phyloP scores from a whole-genome alignment of 2,888 invertebrate species.

The Eupithecia subfuscata region DNA sequence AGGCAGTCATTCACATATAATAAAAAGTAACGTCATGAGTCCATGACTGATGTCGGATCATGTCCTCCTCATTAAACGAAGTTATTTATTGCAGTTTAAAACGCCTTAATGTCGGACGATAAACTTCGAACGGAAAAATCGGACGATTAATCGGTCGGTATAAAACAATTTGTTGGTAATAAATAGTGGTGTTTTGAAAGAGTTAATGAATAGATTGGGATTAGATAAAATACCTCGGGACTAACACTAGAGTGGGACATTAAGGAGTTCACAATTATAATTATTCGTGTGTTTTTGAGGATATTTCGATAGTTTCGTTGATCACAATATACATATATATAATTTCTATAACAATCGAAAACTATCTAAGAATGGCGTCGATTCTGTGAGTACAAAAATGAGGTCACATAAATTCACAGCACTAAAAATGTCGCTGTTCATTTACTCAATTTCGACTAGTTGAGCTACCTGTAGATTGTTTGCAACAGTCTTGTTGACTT shows the following conservation, averaged over 20 bases:
- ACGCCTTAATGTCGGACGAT: constrained; percentile 72
- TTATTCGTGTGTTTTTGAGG: not conserved
- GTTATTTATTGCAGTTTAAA: constrained; percentile 82
- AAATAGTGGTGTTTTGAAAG: constrained; percentile 32
- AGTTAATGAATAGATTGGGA: constrained; percentile 31
- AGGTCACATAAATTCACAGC: not conserved
- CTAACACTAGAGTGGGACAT: not conserved
- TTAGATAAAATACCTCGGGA: constrained; percentile 18
- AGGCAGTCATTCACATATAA: constrained; percentile 77
- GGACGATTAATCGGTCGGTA: constrained; percentile 27
- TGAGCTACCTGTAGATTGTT: too few species aligned
- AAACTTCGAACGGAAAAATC: constrained; percentile 21
- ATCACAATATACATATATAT: too few species aligned
- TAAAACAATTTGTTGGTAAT: constrained; percentile 42
- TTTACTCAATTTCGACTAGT: too few species aligned
- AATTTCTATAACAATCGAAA: too few species aligned
- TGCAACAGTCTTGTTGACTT: too few species aligned
- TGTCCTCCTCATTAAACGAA: constrained; percentile 71
- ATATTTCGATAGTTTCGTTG: not conserved
- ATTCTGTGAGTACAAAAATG: too few species aligned
- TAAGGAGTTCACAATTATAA: not conserved
- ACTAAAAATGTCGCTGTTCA: not conserved
- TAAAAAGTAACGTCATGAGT: constrained; percentile 74
- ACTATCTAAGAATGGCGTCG: too few species aligned
- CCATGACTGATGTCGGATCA: constrained; percentile 75